Base-by-base conservation (phyloP, 2,113 vertebrate species). In the Pachyramphus minor region DNA sequence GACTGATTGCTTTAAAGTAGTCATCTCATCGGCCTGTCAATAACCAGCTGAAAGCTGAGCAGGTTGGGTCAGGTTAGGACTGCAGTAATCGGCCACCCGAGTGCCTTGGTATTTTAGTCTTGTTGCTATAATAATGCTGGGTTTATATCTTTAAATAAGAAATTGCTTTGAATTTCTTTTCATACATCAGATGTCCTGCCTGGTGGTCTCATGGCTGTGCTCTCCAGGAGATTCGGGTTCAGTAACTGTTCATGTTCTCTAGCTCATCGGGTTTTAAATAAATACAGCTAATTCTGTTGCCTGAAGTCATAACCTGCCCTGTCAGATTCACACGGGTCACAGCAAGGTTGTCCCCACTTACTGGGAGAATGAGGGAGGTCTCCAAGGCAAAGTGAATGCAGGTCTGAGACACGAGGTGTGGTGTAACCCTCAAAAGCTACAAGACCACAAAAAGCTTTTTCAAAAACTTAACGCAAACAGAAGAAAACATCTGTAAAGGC, bases 11-110 rank as follows among this genome's bases (percentile, higher is more conserved):
- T 92, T 93, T 78, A 63, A 84, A 88, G 79, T 1, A 75, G 69
- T 88, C 82, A 42, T 86, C 93, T 81, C 92, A 87, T 55, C 14
- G 5, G 72, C 50, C 74, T 95, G 96, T 86, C 95, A 94, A 75
- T 75, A 94, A 71, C 42, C 79, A 84, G 80, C 20, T 3, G 5
- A 83, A 77, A 90, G 82, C 82, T 42, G 53, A 92, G 87, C 92
- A 92, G 92, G 95, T 81, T 95, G 93, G 95, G 92, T 88, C 92
- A 95, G 86, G 88, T 89, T 94, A 94, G 83, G 69, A 89, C 39
- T 42, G 76, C 60, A 85, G 68, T 71, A 60, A 91, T 24, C n/a
- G 82, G 93, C 76, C 93, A 78, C 69, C 66, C 0, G 20, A 92
- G 41, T 9, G 16, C 76, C 80, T 82, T 73, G 76, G 72, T 92